A percentile compares a stretch with the other conserved stretches of the same genome.
Conservation (phyloP, 37 sponge, comb jelly and placozoan species). For the Petrosia ficiformis region DNA sequence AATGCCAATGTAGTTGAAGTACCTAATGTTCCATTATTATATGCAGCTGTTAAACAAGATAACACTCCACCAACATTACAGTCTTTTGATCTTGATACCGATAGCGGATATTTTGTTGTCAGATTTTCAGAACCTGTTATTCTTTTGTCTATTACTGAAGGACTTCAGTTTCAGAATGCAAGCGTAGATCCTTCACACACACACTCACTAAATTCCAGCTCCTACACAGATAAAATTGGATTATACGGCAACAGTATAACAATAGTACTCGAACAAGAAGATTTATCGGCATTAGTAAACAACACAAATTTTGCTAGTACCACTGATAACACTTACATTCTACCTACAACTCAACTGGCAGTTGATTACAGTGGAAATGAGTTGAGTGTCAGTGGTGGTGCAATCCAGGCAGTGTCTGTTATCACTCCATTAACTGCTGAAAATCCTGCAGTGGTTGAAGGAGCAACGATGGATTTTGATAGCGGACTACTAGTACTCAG, state of each 20-base stretch:
- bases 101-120: neutral
- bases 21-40: neutral
- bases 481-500: neutral
- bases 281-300: neutral
- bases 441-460: neutral
- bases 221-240: neutral
- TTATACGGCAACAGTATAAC: neutral
- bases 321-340: neutral
- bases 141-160: neutral
- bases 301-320: neutral
- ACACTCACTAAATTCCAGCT: neutral
- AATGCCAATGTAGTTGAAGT: neutral
- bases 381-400: neutral
- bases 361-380: neutral
- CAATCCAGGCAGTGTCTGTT: neutral
- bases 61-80: neutral
- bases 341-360: neutral
- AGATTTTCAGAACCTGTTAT: slow-evolving; percentile 2
- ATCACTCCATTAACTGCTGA: neutral
- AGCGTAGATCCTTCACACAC: neutral
- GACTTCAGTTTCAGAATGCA: neutral
- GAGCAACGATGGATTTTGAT: slow-evolving; percentile 5
- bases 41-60: neutral
- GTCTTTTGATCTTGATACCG: neutral
- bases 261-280: neutral